Conservation (phyloP, 2,888 invertebrate species). For the Tachina fera region DNA sequence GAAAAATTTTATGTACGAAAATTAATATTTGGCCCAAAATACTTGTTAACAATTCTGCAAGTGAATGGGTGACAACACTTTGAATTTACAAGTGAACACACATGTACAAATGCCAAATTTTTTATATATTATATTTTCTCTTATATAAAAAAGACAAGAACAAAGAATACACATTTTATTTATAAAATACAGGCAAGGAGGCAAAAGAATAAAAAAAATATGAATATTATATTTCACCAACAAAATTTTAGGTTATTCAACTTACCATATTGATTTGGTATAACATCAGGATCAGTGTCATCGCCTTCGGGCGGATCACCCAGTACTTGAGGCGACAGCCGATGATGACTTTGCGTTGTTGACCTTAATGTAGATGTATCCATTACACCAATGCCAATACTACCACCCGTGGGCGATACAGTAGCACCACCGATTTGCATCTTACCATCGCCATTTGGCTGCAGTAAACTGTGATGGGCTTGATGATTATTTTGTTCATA, state of each 20-base stretch:
- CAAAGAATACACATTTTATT: background rate
- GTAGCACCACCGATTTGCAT: conserved; percentile 80
- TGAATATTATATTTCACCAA: background rate
- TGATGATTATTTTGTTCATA: conserved; percentile 79
- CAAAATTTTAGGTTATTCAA: conserved; percentile 60
- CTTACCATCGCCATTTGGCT: conserved; percentile 79
- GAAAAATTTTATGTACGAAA: background rate
- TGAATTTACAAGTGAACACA: background rate
- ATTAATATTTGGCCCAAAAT: conserved; percentile 23
- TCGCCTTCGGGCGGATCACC: conserved; percentile 82
- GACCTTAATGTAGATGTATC: conserved; percentile 82
- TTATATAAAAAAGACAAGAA: too few relatives aligned
- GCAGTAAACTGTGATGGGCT: conserved; percentile 81
- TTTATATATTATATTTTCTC: background rate
- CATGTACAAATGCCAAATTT: conserved; percentile 30
- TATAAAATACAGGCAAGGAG: background rate
- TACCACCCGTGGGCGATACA: conserved; percentile 66
- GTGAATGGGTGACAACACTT: conserved; percentile 32
- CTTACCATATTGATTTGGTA: conserved; percentile 94
- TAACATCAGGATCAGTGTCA: conserved; percentile 93
- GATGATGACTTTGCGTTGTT: conserved; percentile 79
- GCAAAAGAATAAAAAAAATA: background rate
- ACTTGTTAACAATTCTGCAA: conserved; percentile 29
- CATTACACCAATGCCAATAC: conserved; percentile 80
- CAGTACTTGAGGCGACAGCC: conserved; percentile 83